A percentile compares a stretch with the other conserved stretches of the same genome.
Evolutionary conservation across 2,888 invertebrate genomes (phyloP).

Genomic region (Poecilus cupreus): DNA sequence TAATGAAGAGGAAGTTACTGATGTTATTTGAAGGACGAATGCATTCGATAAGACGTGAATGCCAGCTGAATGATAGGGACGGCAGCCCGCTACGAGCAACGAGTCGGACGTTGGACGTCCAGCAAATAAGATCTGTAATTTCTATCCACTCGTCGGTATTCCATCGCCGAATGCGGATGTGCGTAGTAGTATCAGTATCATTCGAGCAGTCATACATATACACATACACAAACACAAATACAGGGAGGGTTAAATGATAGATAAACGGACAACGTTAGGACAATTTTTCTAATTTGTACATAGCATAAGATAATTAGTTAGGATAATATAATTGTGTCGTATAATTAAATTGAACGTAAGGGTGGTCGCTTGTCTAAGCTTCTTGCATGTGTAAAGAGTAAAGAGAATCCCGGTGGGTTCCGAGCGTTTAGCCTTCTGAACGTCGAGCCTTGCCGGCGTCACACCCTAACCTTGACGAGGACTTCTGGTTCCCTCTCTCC

Average conservation of each 20-base stretch:
- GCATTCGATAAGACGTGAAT: neutral
- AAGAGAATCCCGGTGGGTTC: neutral
- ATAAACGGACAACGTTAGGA: conserved; percentile 52
- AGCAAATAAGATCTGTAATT: conserved; percentile 35
- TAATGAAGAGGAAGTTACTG: conserved; percentile 47
- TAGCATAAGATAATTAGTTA: conserved; percentile 54
- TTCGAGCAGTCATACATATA: conserved; percentile 29
- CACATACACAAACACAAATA: conserved; percentile 11
- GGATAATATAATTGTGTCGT: conserved; percentile 53
- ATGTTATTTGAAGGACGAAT: conserved; percentile 47
- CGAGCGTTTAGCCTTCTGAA: too few species aligned
- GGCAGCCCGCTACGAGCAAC: neutral
- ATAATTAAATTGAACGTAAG: conserved; percentile 40
- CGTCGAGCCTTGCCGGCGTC: conserved; percentile 37
- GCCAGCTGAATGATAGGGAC: neutral
- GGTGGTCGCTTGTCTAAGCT: conserved; percentile 54
- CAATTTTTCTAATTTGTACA: conserved; percentile 54
- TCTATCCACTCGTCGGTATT: conserved; percentile 25
- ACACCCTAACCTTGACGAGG: conserved; percentile 68
- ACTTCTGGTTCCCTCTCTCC: conserved; percentile 71
- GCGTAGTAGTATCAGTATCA: conserved; percentile 40
- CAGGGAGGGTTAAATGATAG: conserved; percentile 50
- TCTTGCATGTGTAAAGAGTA: conserved; percentile 53
- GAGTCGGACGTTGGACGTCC: neutral
- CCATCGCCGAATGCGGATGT: conserved; percentile 7